Base-by-base conservation (phyloP, 2,888 invertebrate genomes). In the Ptychoptera contaminata region DNA sequence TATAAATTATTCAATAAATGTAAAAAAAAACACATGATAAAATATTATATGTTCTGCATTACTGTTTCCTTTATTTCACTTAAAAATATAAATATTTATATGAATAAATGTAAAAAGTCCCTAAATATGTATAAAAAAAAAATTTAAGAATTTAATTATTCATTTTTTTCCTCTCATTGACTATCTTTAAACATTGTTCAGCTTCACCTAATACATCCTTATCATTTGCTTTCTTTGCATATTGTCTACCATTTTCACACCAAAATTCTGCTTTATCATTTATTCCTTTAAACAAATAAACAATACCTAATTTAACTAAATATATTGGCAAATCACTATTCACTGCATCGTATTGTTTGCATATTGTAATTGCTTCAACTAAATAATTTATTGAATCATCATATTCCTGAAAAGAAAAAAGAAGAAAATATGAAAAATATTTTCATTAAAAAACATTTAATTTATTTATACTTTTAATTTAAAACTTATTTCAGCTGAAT, bases 271-370 rank as follows among this genome's bases (percentile, higher is more conserved):
- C 68, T 44, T 58, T 59, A 34, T 59, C 56, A 30, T 53, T 53
- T 1, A 59, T 50, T 2, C 59, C 60, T 48, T 67, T 56, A 48
- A 61, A 56, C 34, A 59, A 48, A 49, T 65, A 67, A 16, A 68
- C 59, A 44, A 58, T 55, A 2, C 65, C 67, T 12, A 67, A 52
- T 52, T 65, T 65, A 9, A 65, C 51, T 43, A 65, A 63, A 46
- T 65, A 67, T 35, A 59, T 54, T 3, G 69, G 63, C 42, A 68
- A 52, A 52, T 69, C 68, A n/a, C 59, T 52, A 53, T 66, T 67
- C n/a, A 32, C 37, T 2, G 47, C 47, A 42, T 65, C 63, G 14
- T 63, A 64, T 11, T 59, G 58, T 52, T 63, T 63, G 2, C 66
- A 67, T 39, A 68, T 53, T 43, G 65, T 57, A 15, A 68, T 61